Conservation (phyloP, 2,888 invertebrate genomes). For the Neoitamus cyanurus region DNA sequence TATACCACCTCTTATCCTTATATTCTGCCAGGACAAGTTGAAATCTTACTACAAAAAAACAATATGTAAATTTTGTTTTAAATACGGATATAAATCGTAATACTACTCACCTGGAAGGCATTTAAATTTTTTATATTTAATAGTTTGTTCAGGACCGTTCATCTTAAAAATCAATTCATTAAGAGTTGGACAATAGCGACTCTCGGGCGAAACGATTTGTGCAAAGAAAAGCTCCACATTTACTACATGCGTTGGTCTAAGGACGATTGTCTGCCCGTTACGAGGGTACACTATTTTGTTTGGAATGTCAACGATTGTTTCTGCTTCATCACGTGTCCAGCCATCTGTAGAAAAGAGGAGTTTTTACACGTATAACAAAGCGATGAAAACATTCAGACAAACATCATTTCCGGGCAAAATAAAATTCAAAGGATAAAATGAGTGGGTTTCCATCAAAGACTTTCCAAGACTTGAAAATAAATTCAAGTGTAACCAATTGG, state of each 20-base stretch:
- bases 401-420: too few relatives aligned
- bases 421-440: too few relatives aligned
- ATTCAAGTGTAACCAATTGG: too few relatives aligned
- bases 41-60: conserved; percentile 51
- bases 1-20: conserved; percentile 60
- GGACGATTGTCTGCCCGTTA: conserved; percentile 55
- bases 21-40: conserved; percentile 62
- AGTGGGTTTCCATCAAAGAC: too few relatives aligned
- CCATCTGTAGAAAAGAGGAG: conserved; percentile 55
- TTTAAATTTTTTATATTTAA: background rate
- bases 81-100: too few relatives aligned
- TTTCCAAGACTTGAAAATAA: too few relatives aligned
- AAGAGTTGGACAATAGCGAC: conserved; percentile 4
- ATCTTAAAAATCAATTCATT: conserved; percentile 14
- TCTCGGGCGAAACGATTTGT: conserved; percentile 55
- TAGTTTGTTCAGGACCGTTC: conserved; percentile 2
- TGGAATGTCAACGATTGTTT: conserved; percentile 56
- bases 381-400: too few relatives aligned
- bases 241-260: conserved; percentile 59
- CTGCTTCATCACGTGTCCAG: conserved; percentile 61
- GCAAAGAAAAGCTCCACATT: conserved; percentile 59
- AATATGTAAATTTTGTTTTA: too few relatives aligned
- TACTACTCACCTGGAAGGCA: background rate
- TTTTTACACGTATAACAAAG: too few relatives aligned
- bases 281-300: conserved; percentile 51